Conservation (phyloP, 2,888 invertebrate species). For the Polymixis flavicincta region DNA sequence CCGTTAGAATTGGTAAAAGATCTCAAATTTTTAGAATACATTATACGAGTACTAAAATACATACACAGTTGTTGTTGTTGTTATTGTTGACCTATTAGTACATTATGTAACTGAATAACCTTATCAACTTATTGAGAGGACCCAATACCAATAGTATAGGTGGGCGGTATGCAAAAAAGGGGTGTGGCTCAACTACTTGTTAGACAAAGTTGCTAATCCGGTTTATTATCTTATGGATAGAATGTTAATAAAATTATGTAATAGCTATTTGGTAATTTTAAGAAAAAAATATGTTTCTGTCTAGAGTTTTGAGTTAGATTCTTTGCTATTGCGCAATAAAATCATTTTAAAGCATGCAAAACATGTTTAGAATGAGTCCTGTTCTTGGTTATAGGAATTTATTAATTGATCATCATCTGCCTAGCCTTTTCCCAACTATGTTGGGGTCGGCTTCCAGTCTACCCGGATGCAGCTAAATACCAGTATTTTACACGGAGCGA, state of each 20-base stretch:
- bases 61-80: not conserved
- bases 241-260: not conserved
- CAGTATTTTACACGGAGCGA: no score
- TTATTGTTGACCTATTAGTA: not conserved
- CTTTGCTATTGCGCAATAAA: not conserved
- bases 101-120: not conserved
- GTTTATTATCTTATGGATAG: not conserved
- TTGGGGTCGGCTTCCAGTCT: no score
- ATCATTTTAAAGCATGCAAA: not conserved
- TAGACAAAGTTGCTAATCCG: not conserved
- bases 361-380: no score
- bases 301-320: not conserved
- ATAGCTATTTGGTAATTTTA: not conserved
- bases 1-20: no score
- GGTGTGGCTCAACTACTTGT: not conserved
- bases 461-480: no score
- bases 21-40: no score
- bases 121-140: not conserved
- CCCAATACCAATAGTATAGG: not conserved
- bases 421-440: no score
- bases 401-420: no score
- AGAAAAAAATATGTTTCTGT: not conserved
- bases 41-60: no score
- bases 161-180: not conserved
- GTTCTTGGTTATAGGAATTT: no score